Conservation (phyloP, 1,140 invertebrate genomes). For the Tetramorium simillimum region DNA sequence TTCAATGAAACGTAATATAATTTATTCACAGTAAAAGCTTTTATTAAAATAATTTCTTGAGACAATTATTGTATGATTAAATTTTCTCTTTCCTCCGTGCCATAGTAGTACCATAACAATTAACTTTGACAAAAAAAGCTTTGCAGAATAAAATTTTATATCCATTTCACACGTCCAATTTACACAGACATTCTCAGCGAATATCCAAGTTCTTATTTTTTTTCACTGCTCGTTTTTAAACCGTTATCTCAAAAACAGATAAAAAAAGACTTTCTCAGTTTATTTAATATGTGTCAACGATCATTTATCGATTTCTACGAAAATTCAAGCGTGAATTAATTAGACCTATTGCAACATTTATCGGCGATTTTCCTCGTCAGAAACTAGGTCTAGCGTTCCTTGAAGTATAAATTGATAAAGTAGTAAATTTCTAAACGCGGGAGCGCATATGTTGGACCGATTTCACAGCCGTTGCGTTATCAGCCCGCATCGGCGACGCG, state of each 20-base stretch:
- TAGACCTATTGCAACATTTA: no score
- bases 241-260: not conserved
- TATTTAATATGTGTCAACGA: not conserved
- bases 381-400: no score
- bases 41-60: not conserved
- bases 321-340: not conserved
- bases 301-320: not conserved
- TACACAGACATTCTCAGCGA: not conserved
- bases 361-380: no score
- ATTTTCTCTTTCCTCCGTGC: not conserved
- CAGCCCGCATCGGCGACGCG: conserved; percentile 19
- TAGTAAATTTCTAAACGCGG: not conserved
- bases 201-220: not conserved
- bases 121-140: not conserved
- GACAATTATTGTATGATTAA: not conserved
- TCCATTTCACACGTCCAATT: not conserved
- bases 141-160: not conserved
- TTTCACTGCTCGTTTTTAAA: not conserved
- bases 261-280: not conserved
- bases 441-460: not conserved
- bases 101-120: not conserved
- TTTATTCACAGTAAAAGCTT: not conserved
- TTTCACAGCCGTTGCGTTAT: conserved; percentile 10
- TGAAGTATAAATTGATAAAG: not conserved
- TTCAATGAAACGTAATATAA: not conserved